These are phyloP conservation scores for Pteromalus puparum DNA, from an alignment of 1,140 invertebrate species.

Conservation along the genomic window DNA sequence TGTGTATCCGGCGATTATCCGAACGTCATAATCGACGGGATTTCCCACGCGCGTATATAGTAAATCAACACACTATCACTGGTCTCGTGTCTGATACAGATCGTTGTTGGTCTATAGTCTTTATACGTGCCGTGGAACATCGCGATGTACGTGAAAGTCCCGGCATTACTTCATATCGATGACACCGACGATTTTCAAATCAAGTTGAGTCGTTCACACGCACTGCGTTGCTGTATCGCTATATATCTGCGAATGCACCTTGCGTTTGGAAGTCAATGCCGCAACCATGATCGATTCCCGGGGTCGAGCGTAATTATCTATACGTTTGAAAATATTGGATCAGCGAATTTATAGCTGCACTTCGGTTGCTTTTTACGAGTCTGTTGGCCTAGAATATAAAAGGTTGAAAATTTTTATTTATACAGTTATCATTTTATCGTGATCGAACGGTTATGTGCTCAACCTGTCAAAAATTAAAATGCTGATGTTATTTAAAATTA, in stretches of 20 bases:
- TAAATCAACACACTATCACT: background rate
- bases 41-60: background rate
- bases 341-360: background rate
- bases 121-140: background rate
- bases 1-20: no score
- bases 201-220: background rate
- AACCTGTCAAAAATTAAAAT: background rate
- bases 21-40: background rate
- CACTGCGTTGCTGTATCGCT: background rate
- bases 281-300: background rate
- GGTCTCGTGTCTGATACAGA: background rate
- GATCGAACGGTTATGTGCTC: background rate
- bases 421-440: background rate
- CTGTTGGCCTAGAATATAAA: background rate
- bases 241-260: conserved; percentile 1
- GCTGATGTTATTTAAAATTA: background rate
- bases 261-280: background rate
- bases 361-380: background rate
- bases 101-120: background rate
- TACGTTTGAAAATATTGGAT: background rate
- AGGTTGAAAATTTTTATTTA: no score
- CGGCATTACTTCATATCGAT: background rate
- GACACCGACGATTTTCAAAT: background rate
- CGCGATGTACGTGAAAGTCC: no score
- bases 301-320: background rate